A percentile compares a stretch with the other conserved stretches of the same genome.
These are phyloP conservation scores for Echeneis naucrates DNA, from an alignment of 2,797 vertebrate genomes.

Conservation along the genomic window DNA sequence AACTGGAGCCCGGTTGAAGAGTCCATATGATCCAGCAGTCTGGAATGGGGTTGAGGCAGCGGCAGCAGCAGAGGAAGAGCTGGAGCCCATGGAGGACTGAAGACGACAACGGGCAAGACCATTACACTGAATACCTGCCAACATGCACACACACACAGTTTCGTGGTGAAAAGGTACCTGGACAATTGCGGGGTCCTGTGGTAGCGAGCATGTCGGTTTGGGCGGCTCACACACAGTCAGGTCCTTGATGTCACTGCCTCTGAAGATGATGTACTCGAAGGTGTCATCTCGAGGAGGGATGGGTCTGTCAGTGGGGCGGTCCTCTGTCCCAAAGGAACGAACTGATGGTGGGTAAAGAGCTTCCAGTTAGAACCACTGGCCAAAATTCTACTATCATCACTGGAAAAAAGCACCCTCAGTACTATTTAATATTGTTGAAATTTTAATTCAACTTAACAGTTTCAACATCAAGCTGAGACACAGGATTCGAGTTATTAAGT, in stretches of 20 bases:
- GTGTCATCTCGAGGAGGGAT: conserved; percentile 96
- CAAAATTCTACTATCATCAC: not conserved
- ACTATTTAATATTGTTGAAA: not conserved
- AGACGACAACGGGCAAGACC: not conserved
- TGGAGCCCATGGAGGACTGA: conserved; percentile 93
- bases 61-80: conserved; percentile 60
- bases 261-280: conserved; percentile 98
- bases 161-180: conserved; percentile 82
- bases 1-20: conserved; percentile 93
- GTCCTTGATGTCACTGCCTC: conserved; percentile 97
- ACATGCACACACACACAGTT: not conserved
- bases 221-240: conserved; percentile 97
- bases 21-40: conserved; percentile 91
- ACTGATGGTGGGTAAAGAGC: conserved; percentile 77
- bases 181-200: conserved; percentile 97
- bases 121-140: not conserved
- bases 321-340: conserved; percentile 98
- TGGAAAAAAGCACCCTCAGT: not conserved
- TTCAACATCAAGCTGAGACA: too few species aligned
- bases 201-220: conserved; percentile 93
- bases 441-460: too few species aligned
- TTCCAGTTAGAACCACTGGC: not conserved
- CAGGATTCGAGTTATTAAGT: too few species aligned
- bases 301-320: conserved; percentile 94
- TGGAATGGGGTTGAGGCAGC: conserved; percentile 87